Conservation (phyloP, 2,888 invertebrate genomes). For the Diadegma fenestrale region DNA sequence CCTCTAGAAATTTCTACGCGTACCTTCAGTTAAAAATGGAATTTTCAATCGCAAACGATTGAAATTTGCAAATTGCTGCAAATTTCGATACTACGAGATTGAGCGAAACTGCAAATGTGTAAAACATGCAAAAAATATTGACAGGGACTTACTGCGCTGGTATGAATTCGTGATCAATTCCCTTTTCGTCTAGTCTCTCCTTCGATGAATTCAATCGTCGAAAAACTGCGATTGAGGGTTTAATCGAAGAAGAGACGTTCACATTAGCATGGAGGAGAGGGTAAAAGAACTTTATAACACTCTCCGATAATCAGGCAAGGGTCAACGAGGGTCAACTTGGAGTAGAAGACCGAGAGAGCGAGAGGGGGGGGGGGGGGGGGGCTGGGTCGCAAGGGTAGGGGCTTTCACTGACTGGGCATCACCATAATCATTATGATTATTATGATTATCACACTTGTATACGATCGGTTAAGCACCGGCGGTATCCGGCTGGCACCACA, state of each 20-base stretch:
- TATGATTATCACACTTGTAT: slow-evolving; percentile 66
- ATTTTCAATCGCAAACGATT: too few relatives aligned
- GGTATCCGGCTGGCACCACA: slow-evolving; percentile 71
- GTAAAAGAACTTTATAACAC: slow-evolving; percentile 52
- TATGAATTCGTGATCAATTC: not conserved
- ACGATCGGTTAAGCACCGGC: slow-evolving; percentile 70
- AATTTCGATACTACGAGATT: too few relatives aligned
- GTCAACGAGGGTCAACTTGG: slow-evolving; percentile 72
- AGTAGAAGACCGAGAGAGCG: not conserved
- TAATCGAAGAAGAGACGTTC: slow-evolving; percentile 6
- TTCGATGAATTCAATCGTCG: not conserved
- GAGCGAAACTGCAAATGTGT: not conserved
- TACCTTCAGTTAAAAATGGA: not conserved
- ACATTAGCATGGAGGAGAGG: not conserved
- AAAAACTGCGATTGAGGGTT: not conserved
- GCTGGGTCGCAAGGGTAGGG: slow-evolving; percentile 16
- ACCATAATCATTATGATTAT: slow-evolving; percentile 59
- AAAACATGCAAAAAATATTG: not conserved
- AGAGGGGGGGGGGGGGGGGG: not conserved
- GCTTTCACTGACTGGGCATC: slow-evolving; percentile 79
- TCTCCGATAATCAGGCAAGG: slow-evolving; percentile 69
- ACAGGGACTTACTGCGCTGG: not conserved
- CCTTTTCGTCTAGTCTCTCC: not conserved
- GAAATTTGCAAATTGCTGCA: too few relatives aligned
- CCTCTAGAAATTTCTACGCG: not conserved